Base-by-base conservation (phyloP, 2,113 vertebrate species). In the Tympanuchus pallidicinctus region DNA sequence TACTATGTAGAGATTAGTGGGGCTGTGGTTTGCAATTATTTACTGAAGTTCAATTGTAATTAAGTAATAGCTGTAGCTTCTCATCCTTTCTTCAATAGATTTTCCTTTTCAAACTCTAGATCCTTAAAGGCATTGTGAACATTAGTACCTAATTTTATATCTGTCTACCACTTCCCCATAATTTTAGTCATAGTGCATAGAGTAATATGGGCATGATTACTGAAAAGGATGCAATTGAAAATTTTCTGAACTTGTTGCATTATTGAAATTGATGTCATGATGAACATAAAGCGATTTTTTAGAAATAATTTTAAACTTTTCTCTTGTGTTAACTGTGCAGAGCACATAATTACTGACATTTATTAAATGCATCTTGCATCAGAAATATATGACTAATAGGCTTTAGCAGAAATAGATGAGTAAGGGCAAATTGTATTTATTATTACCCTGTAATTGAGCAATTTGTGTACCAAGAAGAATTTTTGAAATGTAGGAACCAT, bases 251-350 rank as follows among this genome's bases (percentile, higher is more conserved):
- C 28, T 82, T 85, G 5, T 50, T 61, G 14, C 13, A 20, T 50
- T 85, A 56, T 60, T 90, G 19, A 52, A 83, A 1, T 72, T 64
- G 61, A 60, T 85, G 43, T 57, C 54, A 94, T 42, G 48, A 65
- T 84, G 15, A 87, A 60, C 45, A 38, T 32, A 76, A 80, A 66
- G 63, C n/a, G 71, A 17, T 81, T 94, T 91, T 85, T 60, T 77
- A 86, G 64, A 89, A 89, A 83, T 82, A 92, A 83, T 88, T 60
- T 52, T 54, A 13, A 30, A 30, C 81, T 89, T 93, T 45, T 71
- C 9, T 28, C 21, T 69, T 63, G 19, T 85, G 27, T 86, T 21
- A 75, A 8, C 89, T 70, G 2, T 81, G 74, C 67, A 50, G 38
- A 86, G 61, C 20, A 15, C 65, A 34, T 71, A 45, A 66, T 91